Conservation (phyloP, 2,888 invertebrate species). For the Slavum lentiscoides region DNA sequence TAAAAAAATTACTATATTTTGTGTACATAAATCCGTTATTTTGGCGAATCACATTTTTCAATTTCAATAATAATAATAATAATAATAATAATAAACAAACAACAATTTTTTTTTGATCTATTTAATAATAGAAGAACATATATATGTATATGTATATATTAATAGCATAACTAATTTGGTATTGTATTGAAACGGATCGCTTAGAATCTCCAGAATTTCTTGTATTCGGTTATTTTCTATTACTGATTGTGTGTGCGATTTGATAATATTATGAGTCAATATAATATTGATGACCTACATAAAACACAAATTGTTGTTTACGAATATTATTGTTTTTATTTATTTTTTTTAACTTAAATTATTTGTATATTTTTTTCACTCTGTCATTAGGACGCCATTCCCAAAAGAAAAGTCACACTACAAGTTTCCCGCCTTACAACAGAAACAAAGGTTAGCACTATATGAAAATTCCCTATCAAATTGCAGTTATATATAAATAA, state of each 20-base stretch:
- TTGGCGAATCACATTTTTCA: no score
- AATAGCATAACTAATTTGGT: no score
- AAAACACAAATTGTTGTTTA: constrained; percentile 27
- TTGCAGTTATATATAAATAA: constrained; percentile 45
- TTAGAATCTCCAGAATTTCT: neutral
- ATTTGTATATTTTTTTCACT: constrained; percentile 40
- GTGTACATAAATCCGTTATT: no score
- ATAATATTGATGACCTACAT: neutral
- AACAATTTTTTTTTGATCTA: no score
- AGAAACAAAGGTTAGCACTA: constrained; percentile 51
- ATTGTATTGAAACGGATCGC: neutral
- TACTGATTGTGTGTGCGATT: neutral
- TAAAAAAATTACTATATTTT: no score
- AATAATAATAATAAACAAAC: no score
- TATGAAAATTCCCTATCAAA: constrained; percentile 40
- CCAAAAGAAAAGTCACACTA: constrained; percentile 51
- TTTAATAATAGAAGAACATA: no score
- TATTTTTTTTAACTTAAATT: constrained; percentile 22
- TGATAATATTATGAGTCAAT: neutral
- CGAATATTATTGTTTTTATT: neutral
- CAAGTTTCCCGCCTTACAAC: constrained; percentile 50
- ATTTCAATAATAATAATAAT: no score
- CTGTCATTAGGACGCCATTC: constrained; percentile 52
- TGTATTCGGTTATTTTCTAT: neutral
- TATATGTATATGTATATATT: no score